phyloP scores from a whole-genome alignment of 2,797 vertebrate species.

The Spea hammondii region DNA sequence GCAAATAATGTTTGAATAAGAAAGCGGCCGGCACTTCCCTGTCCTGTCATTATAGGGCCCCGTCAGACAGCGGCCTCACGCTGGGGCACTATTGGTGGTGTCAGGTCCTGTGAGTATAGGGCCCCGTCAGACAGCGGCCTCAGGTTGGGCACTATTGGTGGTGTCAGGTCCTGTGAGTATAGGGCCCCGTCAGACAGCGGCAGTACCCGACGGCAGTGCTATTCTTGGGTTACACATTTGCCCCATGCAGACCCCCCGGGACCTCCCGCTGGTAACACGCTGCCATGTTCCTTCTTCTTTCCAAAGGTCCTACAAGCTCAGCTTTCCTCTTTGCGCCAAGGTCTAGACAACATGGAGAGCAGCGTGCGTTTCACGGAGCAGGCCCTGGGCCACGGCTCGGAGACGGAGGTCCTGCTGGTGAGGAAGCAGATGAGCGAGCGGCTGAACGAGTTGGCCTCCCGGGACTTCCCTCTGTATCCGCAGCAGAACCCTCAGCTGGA shows the following conservation, averaged over 20 bases:
- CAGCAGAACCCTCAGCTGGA: slow-evolving; percentile 91
- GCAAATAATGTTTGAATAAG: no score
- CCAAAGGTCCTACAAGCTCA: slow-evolving; percentile 83
- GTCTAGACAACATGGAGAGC: slow-evolving; percentile 91
- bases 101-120: no score
- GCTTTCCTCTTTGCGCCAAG: slow-evolving; percentile 81
- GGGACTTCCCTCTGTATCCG: slow-evolving; percentile 85
- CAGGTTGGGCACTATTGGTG: no score
- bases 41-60: no score
- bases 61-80: no score
- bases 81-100: no score
- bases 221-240: no score
- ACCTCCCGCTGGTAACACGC: no score
- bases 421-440: slow-evolving; percentile 94
- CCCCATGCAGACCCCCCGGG: no score
- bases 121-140: no score
- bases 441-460: slow-evolving; percentile 79
- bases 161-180: no score
- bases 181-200: neutral
- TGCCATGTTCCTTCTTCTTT: neutral
- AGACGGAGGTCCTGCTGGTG: slow-evolving; percentile 81
- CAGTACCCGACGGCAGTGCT: neutral
- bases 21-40: no score
- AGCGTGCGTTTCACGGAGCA: slow-evolving; percentile 92
- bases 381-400: slow-evolving; percentile 74